Evolutionary conservation across 2,113 vertebrate species (phyloP).

Genomic region (Alligator mississippiensis): DNA sequence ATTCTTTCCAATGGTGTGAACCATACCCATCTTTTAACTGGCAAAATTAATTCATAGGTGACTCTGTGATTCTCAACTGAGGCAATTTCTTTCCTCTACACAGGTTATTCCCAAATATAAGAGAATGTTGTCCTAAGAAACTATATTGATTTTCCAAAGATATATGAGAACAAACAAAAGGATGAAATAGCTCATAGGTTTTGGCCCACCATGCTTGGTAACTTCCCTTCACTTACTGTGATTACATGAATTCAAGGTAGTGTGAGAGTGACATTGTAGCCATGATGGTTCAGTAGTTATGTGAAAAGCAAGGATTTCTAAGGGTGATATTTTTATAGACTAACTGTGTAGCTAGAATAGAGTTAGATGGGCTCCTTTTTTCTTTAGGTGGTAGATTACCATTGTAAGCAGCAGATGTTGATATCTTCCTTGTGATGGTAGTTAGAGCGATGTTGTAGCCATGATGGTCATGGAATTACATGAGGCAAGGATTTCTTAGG

Average conservation of each 20-base stretch:
- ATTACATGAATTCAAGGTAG: not conserved
- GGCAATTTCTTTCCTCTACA: not conserved
- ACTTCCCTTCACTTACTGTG: not conserved
- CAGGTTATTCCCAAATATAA: not conserved
- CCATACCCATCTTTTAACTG: not conserved
- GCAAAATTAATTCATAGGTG: not conserved
- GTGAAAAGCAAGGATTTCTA: no score
- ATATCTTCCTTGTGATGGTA: not conserved
- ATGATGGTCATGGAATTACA: no score
- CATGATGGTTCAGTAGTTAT: no score
- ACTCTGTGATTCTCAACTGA: not conserved
- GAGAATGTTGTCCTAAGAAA: not conserved
- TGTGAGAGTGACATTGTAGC: no score
- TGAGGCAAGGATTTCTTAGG: no score
- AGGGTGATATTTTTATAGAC: no score
- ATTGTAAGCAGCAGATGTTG: no score
- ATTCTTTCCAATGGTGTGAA: not conserved
- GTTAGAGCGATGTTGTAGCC: no score
- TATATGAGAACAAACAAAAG: not conserved
- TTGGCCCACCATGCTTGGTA: not conserved
- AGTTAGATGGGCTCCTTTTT: no score
- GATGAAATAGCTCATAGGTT: not conserved
- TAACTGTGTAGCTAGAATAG: no score
- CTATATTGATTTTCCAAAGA: not conserved
- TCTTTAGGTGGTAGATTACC: no score